Base-by-base conservation (phyloP, 2,113 vertebrate species). In the Amphilophus citrinellus region DNA sequence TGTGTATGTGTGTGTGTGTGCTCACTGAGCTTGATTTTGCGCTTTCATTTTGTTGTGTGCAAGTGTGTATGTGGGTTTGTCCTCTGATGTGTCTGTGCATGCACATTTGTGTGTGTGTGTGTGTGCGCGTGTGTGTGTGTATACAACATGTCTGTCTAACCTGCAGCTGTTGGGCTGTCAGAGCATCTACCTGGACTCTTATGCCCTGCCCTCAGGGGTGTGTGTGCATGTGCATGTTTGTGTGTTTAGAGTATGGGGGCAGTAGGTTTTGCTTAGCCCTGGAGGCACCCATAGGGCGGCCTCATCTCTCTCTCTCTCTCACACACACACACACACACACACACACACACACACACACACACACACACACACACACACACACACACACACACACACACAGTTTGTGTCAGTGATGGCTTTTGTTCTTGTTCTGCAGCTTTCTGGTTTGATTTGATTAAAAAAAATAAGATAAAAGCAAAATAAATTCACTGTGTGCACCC, bases 121-220 rank as follows among this genome's bases (percentile, higher is more conserved):
- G 42, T 86, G 58, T 76, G 62, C 60, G 80, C 66, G 73, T 60
- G 63, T 56, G 60, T 86, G 60, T 63, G 80, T 88, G 84, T 81
- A 73, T 84, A 73, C 61, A 82, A 80, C 83, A 86, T 90, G 88
- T 90, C 82, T 94, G 91, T 92, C 86, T 91, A 85, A 93, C 92
- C 94, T 91, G 90, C 93, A 93, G 93, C 90, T 92, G 93, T 91
- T 91, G 88, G 84, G 82, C 88, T 92, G 93, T 94, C 93, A 92
- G 90, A 84, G 88, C 80, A 68, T 85, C 87, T 92, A 89, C 91
- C 85, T 85, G 89, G 90, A 90, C 90, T 91, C 84, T 78, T 53
- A 57, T 94, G 91, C 89, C 91, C 89, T 92, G 89, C 89, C 92
- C 89, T 88, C 82, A 76, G 91, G 94, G 57, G 80, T 92, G 90